phyloP scores from a whole-genome alignment of 2,113 vertebrate genomes.

The Myotis davidii region DNA sequence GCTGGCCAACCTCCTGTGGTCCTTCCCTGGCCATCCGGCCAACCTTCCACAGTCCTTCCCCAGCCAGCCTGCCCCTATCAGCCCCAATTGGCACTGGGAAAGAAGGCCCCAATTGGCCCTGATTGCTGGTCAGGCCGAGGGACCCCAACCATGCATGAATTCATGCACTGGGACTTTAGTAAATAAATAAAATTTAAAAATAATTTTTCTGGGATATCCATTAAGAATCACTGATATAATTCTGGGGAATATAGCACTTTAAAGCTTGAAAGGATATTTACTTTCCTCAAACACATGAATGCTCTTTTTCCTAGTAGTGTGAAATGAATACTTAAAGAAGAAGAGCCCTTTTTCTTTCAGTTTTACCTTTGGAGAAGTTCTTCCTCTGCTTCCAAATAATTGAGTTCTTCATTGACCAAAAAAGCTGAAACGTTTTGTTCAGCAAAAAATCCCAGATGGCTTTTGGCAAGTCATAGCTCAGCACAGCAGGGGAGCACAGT shows the following conservation, averaged over 20 bases:
- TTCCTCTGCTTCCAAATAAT: background rate
- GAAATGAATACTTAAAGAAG: background rate
- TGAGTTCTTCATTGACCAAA: background rate
- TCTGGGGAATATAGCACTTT: background rate
- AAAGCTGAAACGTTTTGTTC: conserved; percentile 30
- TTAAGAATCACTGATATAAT: background rate
- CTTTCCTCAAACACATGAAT: background rate
- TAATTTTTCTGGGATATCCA: background rate
- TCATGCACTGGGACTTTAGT: too few species aligned
- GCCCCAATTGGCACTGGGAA: too few species aligned
- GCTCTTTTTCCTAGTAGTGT: background rate
- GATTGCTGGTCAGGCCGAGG: too few species aligned
- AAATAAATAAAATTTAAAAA: too few species aligned
- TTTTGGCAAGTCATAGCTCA: background rate
- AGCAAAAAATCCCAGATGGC: background rate
- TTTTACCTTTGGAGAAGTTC: background rate
- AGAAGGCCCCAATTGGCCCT: too few species aligned
- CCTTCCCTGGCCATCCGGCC: too few species aligned
- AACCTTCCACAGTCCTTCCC: too few species aligned
- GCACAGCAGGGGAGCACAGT: background rate
- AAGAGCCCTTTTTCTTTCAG: background rate
- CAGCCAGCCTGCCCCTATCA: too few species aligned
- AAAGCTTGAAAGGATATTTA: background rate
- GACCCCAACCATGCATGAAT: too few species aligned
- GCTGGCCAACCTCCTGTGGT: too few species aligned